Percentiles rank a stretch among this genome's conserved stretches.
Conservation (phyloP, 2,797 vertebrate species). For the Florisuga fusca region DNA sequence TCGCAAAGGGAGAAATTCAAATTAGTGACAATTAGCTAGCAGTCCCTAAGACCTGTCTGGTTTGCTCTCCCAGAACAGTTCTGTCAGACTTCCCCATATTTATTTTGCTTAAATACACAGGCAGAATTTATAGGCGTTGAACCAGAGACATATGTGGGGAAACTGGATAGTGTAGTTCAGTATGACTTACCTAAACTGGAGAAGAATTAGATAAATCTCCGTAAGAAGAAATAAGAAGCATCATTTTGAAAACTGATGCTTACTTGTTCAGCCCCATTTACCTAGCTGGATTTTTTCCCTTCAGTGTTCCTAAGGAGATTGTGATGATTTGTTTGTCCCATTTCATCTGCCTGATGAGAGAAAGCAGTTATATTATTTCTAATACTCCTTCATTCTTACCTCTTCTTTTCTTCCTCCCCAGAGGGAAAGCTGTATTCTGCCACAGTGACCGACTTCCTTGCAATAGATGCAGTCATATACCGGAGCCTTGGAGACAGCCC, state of each 20-base stretch:
- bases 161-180: background rate
- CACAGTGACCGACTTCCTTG: constrained; percentile 98
- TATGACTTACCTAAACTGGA: constrained; percentile 1
- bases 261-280: constrained; percentile 76
- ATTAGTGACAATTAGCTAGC: background rate
- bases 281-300: constrained; percentile 77
- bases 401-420: constrained; percentile 68
- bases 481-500: constrained; percentile 98
- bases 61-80: background rate
- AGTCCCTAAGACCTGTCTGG: background rate
- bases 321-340: constrained; percentile 67
- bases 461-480: constrained; percentile 98
- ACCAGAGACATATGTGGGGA: background rate
- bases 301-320: constrained; percentile 67
- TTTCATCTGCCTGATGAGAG: constrained; percentile 47
- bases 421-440: constrained; percentile 98
- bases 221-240: background rate
- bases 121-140: background rate
- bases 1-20: background rate
- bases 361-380: background rate
- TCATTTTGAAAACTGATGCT: constrained; percentile 73
- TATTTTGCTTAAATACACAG: background rate
- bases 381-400: background rate
- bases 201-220: background rate
- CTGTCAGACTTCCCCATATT: background rate